These are phyloP conservation scores for Drosophila silvestris DNA, from an alignment of 2,888 invertebrate genomes.

Conservation along the genomic window DNA sequence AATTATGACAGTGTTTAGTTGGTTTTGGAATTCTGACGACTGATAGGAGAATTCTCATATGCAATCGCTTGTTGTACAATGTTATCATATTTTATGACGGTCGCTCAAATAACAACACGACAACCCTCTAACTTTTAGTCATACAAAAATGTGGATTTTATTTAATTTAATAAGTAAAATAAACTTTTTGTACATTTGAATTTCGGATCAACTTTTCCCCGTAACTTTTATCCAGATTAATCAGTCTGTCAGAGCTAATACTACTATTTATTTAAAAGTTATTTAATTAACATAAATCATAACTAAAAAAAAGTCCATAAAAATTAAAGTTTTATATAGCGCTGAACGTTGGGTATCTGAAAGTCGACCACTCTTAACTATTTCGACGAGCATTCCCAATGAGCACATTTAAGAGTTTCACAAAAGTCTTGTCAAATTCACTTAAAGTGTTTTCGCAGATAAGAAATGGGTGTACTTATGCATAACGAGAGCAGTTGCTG, in stretches of 20 bases:
- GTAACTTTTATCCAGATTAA: background rate
- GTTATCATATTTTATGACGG: background rate
- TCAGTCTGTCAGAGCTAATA: background rate
- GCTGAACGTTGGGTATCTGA: background rate
- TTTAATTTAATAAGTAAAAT: background rate
- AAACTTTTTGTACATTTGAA: background rate
- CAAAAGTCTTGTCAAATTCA: slow-evolving; percentile 16
- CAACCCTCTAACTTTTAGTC: background rate
- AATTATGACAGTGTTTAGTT: background rate
- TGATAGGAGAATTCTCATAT: background rate
- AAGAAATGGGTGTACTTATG: slow-evolving; percentile 26
- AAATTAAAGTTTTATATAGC: background rate
- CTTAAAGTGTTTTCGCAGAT: slow-evolving; percentile 32
- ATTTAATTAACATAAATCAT: background rate
- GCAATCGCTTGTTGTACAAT: background rate
- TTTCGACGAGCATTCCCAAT: background rate
- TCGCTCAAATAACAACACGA: background rate
- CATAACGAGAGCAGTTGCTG: slow-evolving; percentile 7
- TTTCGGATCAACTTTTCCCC: background rate
- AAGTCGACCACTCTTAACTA: background rate
- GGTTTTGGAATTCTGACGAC: background rate
- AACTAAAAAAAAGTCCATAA: background rate
- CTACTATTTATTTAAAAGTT: background rate
- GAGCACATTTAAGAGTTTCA: slow-evolving; percentile 1
- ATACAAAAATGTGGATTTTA: background rate